phyloP scores from a whole-genome alignment of 37 sponge, comb jelly and placozoan genomes.

The Halichondria panicea region DNA sequence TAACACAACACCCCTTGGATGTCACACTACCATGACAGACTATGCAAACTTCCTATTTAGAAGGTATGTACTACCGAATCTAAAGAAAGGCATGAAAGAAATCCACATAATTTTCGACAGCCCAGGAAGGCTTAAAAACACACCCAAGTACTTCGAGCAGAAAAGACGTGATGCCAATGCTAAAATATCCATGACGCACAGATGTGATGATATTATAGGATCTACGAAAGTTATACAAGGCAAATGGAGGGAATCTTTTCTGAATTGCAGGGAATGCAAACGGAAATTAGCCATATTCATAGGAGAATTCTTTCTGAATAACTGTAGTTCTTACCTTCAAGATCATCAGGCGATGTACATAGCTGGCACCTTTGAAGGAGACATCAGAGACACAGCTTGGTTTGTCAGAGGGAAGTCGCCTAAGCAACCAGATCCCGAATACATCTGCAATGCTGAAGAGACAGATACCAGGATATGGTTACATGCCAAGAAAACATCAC shows the following conservation, averaged over 20 bases:
- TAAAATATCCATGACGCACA: neutral
- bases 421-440: conserved; percentile 28
- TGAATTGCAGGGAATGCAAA: neutral
- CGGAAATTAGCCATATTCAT: neutral
- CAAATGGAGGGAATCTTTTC: neutral
- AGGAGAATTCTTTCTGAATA: neutral
- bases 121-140: conserved; percentile 6
- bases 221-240: neutral
- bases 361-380: conserved; percentile 13
- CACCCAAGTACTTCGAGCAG: conserved; percentile 22
- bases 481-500: conserved; percentile 1
- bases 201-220: neutral
- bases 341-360: neutral
- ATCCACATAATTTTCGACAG: conserved; percentile 25
- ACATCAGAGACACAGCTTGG: conserved; percentile 1
- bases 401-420: neutral
- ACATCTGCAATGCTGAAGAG: conserved; percentile 24
- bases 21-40: conserved; percentile 12
- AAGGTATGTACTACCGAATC: neutral
- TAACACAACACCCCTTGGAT: conserved; percentile 17
- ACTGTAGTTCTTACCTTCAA: neutral
- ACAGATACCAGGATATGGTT: conserved; percentile 32
- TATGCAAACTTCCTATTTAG: conserved; percentile 21
- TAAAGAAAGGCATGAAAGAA: neutral
- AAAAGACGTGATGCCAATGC: neutral